These are phyloP conservation scores for Dryadula phaetusa DNA, from an alignment of 2,888 invertebrate species.

Conservation along the genomic window DNA sequence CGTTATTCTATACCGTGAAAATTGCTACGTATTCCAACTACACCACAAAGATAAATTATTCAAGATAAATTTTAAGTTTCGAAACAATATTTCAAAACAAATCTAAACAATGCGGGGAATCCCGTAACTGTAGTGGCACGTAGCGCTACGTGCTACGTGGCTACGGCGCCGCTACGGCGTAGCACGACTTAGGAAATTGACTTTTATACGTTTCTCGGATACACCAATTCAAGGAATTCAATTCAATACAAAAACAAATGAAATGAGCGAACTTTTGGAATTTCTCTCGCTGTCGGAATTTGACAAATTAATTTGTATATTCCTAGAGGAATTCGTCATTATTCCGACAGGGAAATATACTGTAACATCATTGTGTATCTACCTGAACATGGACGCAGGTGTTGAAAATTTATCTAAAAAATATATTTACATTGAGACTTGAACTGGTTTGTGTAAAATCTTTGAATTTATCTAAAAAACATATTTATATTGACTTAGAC, in stretches of 20 bases:
- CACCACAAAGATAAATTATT: not conserved
- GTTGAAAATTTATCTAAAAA: not conserved
- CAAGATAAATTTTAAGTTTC: not conserved
- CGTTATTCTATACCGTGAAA: too few relatives aligned
- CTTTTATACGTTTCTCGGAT: slow-evolving; percentile 11
- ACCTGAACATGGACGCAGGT: not conserved
- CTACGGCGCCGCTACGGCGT: slow-evolving; percentile 32
- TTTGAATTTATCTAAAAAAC: too few relatives aligned
- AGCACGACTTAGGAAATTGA: slow-evolving; percentile 25
- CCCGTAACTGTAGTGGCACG: slow-evolving; percentile 10
- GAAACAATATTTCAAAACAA: slow-evolving; percentile 14
- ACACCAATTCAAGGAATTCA: slow-evolving; percentile 13
- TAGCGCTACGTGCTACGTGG: slow-evolving; percentile 18
- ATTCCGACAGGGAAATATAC: not conserved
- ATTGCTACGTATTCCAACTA: not conserved
- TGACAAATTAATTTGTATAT: not conserved
- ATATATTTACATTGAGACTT: not conserved
- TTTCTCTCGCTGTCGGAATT: slow-evolving; percentile 1
- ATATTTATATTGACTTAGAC: too few relatives aligned
- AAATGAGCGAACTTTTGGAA: not conserved
- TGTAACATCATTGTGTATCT: not conserved
- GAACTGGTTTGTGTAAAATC: too few relatives aligned
- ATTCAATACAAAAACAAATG: slow-evolving; percentile 6
- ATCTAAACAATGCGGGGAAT: slow-evolving; percentile 21
- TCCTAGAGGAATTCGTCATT: not conserved